phyloP scores from a whole-genome alignment of 2,888 invertebrate species.

The Heliconius cydno region DNA sequence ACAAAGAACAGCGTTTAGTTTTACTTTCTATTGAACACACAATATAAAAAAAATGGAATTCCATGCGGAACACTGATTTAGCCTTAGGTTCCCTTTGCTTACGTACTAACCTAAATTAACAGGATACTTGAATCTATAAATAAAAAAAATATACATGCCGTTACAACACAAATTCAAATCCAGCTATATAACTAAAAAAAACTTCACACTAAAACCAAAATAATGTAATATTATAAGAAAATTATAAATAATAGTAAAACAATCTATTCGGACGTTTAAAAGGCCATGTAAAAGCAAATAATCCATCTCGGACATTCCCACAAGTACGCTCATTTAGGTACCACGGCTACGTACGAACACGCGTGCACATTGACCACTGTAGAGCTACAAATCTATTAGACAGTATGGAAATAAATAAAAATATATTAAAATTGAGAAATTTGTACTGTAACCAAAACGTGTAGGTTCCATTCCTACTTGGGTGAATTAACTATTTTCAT shows the following conservation, averaged over 20 bases:
- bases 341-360: conserved; percentile 73
- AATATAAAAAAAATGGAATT: neutral
- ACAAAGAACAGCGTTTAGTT: neutral
- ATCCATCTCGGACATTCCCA: conserved; percentile 66
- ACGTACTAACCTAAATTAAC: too few relatives aligned
- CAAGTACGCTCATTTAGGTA: conserved; percentile 66
- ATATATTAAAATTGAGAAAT: neutral
- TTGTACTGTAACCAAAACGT: too few relatives aligned
- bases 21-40: neutral
- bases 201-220: too few relatives aligned
- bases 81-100: neutral
- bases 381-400: conserved; percentile 51
- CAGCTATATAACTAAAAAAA: too few relatives aligned
- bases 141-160: too few relatives aligned
- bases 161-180: too few relatives aligned
- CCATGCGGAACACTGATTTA: neutral
- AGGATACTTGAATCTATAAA: too few relatives aligned
- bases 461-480: neutral
- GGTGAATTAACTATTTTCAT: too few relatives aligned
- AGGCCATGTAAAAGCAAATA: conserved; percentile 53
- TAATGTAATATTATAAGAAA: neutral
- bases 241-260: conserved; percentile 27
- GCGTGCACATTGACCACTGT: conserved; percentile 63
- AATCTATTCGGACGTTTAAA: conserved; percentile 35
- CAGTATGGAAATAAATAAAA: neutral